A percentile compares a stretch with the other conserved stretches of the same genome.
phyloP scores from a whole-genome alignment of 2,888 invertebrate species.

The Chrysina gloriosa region DNA sequence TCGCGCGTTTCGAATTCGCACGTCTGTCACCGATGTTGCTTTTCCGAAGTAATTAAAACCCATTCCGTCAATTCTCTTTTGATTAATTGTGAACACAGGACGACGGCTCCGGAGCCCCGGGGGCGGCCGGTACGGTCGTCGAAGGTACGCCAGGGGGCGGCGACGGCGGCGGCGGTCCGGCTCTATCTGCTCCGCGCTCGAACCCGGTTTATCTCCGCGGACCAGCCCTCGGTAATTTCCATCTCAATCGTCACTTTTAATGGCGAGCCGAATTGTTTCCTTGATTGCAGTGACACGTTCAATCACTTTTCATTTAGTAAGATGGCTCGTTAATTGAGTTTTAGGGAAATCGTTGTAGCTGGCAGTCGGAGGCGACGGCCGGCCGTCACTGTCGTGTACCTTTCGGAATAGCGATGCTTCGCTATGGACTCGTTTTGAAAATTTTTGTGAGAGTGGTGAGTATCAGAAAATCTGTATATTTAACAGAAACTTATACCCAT shows the following conservation, averaged over 20 bases:
- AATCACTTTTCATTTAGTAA: conserved; percentile 67
- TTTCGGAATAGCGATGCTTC: background rate
- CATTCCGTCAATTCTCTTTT: conserved; percentile 65
- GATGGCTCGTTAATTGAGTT: conserved; percentile 66
- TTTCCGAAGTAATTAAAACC: conserved; percentile 63
- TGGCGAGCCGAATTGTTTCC: conserved; percentile 65
- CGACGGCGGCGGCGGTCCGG: conserved; percentile 20
- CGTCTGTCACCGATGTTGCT: conserved; percentile 49
- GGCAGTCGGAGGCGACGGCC: background rate
- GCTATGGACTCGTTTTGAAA: too few species aligned
- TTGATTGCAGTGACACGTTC: conserved; percentile 66
- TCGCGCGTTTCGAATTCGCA: conserved; percentile 37
- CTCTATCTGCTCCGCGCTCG: conserved; percentile 51
- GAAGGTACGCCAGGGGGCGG: conserved; percentile 29
- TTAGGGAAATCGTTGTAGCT: conserved; percentile 58
- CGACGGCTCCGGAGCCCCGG: conserved; percentile 36
- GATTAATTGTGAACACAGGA: conserved; percentile 64
- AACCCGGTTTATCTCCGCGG: conserved; percentile 63
- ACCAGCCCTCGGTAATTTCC: conserved; percentile 65
- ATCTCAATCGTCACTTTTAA: conserved; percentile 68
- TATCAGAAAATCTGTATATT: too few species aligned
- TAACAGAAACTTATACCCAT: too few species aligned
- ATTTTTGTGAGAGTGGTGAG: too few species aligned
- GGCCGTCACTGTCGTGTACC: background rate
- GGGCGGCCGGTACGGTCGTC: conserved; percentile 36